Base-by-base conservation (phyloP, 2,888 invertebrate species). In the Noctua pronuba region DNA sequence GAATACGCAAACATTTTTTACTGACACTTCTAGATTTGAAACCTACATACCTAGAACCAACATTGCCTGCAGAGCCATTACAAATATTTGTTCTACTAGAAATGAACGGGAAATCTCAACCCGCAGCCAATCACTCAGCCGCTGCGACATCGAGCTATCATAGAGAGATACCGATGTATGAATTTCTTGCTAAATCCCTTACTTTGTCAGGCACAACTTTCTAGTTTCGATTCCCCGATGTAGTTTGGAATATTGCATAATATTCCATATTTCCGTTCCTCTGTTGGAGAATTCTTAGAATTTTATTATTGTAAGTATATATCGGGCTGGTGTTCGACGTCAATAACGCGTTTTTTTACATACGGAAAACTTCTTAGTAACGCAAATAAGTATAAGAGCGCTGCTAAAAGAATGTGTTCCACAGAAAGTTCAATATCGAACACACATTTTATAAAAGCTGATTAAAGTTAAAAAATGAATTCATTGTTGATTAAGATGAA, bases 121-220 rank as follows among this genome's bases (percentile, higher is more conserved):
- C 3, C 2, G 13, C 44, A 66, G 10, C 18, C 64, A 65, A 76
- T 76, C 77, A 58, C 65, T 46, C 65, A 65, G 65, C 5, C 28
- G 41, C 21, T 44, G 41, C 21, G 62, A 4, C n/a, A 41, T 41
- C 6, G 21, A 64, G 21, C n/a, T 31, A 35, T 35, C 76, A 44
- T 21, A 52, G 28, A 18, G 44, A 66, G 38, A n/a, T 18, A 65
- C 8, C 24, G 18, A 18, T 74, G 21, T 35, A 74, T n/a, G 58
- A 55, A 35, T 21, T 55, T 31, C 31, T 38, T 31, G 18, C n/a
- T 60, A 58, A 66, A 77, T 38, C 31, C 31, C 2, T 18, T 46
- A 58, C 46, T 58, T 46, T 58, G 4, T 55, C 28, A 46, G 28
- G 21, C n/a, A 31, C 10, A n/a, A 65, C 6, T 38, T 70, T 58